Percentiles rank a stretch among this genome's conserved stretches.
Conservation (phyloP, 2,113 vertebrate species). For the Callionymus lyra region DNA sequence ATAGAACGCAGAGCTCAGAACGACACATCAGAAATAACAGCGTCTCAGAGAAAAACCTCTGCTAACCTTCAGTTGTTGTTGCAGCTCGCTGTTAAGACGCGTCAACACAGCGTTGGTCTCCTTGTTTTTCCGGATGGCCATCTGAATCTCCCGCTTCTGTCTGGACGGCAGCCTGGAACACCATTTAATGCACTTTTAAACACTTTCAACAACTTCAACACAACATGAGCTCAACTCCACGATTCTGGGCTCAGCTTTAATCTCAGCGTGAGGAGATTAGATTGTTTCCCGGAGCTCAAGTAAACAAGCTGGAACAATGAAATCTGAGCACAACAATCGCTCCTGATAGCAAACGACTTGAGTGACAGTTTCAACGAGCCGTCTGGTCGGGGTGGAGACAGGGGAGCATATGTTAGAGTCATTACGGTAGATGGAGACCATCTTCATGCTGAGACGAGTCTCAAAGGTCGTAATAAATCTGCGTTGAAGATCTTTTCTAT, state of each 20-base stretch:
- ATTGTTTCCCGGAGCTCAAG: background rate
- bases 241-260: background rate
- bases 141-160: slow-evolving; percentile 90
- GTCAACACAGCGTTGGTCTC: slow-evolving; percentile 89
- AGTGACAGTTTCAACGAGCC: slow-evolving; percentile 16
- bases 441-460: too few species aligned
- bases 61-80: slow-evolving; percentile 93
- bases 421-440: slow-evolving; percentile 16
- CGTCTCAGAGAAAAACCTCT: background rate
- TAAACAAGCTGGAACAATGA: background rate
- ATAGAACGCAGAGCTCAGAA: too few species aligned
- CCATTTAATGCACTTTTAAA: background rate
- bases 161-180: slow-evolving; percentile 75
- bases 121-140: slow-evolving; percentile 89
- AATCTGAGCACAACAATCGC: background rate
- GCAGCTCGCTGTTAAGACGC: slow-evolving; percentile 91
- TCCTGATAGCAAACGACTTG: slow-evolving; percentile 1
- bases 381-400: slow-evolving; percentile 23
- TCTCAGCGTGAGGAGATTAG: background rate
- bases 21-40: too few species aligned
- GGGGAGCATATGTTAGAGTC: slow-evolving; percentile 28
- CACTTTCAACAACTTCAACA: background rate
- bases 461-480: too few species aligned
- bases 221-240: background rate
- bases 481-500: too few species aligned